A percentile compares a stretch with the other conserved stretches of the same genome.
These are phyloP conservation scores for Bicyclus anynana DNA, from an alignment of 1,140 invertebrate species.

Conservation along the genomic window DNA sequence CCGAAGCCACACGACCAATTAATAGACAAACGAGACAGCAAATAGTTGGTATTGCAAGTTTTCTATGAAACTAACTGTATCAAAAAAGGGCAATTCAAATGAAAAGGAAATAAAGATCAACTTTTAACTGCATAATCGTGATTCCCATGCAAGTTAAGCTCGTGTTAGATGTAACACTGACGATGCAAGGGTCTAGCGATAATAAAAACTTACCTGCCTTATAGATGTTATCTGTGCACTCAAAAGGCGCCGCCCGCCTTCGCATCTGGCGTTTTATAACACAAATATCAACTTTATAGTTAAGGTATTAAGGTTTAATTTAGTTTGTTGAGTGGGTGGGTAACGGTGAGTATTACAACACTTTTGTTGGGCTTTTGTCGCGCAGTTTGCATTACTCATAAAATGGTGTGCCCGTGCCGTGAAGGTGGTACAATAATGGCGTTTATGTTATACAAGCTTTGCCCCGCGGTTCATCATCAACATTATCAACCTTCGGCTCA, in stretches of 20 bases:
- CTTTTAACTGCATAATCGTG: slow-evolving; percentile 8
- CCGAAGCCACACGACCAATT: too few relatives aligned
- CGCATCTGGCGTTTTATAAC: neutral
- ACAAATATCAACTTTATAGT: slow-evolving; percentile 22
- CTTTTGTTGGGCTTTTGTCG: slow-evolving; percentile 66
- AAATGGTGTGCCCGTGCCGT: slow-evolving; percentile 21
- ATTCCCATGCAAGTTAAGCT: slow-evolving; percentile 19
- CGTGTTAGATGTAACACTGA: slow-evolving; percentile 32
- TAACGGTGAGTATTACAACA: slow-evolving; percentile 59
- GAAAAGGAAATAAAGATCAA: neutral
- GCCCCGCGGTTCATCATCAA: too few relatives aligned
- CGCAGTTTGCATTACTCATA: slow-evolving; percentile 53
- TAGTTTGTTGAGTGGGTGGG: neutral
- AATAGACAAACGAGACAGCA: too few relatives aligned
- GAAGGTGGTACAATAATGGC: neutral
- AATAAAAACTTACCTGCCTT: slow-evolving; percentile 68
- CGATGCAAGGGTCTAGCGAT: slow-evolving; percentile 16
- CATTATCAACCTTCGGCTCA: too few relatives aligned
- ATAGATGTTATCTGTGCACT: slow-evolving; percentile 63
- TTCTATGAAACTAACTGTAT: too few relatives aligned
- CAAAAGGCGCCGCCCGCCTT: slow-evolving; percentile 59
- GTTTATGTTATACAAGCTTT: too few relatives aligned
- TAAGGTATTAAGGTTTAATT: slow-evolving; percentile 23
- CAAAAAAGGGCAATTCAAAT: too few relatives aligned
- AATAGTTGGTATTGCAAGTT: too few relatives aligned